A percentile compares a stretch with the other conserved stretches of the same genome.
Evolutionary conservation across 2,113 vertebrate species (phyloP).

Genomic region (Myrmecobius fasciatus): DNA sequence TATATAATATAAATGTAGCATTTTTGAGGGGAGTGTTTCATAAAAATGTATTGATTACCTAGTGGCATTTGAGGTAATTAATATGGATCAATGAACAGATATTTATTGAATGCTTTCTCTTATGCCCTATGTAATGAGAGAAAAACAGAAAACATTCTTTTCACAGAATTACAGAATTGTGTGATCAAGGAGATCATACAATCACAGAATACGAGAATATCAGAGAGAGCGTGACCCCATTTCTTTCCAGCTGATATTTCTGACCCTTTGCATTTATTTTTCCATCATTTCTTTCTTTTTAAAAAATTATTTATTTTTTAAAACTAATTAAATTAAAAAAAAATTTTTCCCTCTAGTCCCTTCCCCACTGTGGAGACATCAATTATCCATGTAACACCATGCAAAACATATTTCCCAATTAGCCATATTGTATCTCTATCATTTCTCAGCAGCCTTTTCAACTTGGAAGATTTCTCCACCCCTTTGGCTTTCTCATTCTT

Average conservation of each 20-base stretch:
- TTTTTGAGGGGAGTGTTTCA: not conserved
- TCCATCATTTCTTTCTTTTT: not conserved
- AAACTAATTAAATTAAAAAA: not conserved
- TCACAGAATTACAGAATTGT: too few relatives aligned
- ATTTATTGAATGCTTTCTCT: not conserved
- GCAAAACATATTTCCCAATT: not conserved
- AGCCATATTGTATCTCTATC: not conserved
- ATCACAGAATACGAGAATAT: not conserved
- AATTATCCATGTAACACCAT: not conserved
- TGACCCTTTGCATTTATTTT: not conserved
- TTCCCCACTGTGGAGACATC: not conserved
- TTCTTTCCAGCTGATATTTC: not conserved
- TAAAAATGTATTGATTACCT: not conserved
- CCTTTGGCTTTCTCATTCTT: not conserved
- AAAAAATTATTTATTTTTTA: not conserved
- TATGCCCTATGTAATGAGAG: not conserved
- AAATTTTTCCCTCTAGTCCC: not conserved
- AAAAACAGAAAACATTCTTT: not conserved
- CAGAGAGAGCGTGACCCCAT: not conserved
- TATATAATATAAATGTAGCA: not conserved
- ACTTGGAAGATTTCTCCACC: not conserved
- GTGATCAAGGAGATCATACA: not conserved
- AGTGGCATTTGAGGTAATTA: not conserved
- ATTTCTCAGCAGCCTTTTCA: not conserved
- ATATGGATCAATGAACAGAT: not conserved